Evolutionary conservation across 2,888 invertebrate genomes (phyloP), one percentile per base, ranked within the genome.

Genomic region (Chaetogeoica ovagalla): DNA sequence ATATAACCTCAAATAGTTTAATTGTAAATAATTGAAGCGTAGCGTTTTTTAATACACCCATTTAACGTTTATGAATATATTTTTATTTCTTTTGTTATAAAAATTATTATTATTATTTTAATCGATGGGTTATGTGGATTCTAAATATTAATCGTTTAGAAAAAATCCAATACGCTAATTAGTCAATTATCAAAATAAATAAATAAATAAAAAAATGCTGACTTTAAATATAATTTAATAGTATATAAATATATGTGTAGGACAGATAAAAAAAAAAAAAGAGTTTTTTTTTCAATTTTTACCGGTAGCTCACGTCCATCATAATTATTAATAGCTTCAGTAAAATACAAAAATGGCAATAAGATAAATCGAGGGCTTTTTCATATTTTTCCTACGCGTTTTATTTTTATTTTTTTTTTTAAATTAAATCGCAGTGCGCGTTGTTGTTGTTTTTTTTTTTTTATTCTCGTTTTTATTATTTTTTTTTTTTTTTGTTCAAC

Each of bases 301-400:
- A 69, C 55, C 62, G 77, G 62, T 48, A 6, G 75, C 43, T 55
- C 77, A 71, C 23, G 77, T 79, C 77, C 70, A 70, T 79, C 77
- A 79, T 70, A 71, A 79, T 79, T 79, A 79, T 79, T 79, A 79
- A 79, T 79, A 70, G 77, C 70, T 79, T 70, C 70, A 5, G 70
- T 63, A 79, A 70, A 79, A 79, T 71, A 79, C 39, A 79, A 79
- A 77, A 79, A 79, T 39, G 63, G 70, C 77, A 79, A 79, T 79
- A 79, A 79, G 77, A 79, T 79, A 79, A 79, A 79, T 79, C 70
- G 77, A 70, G 77, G 63, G 75, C 66, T 75, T 79, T 77, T 79
- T 69, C 70, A 79, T 70, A 79, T 79, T 63, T 79, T 79, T 70
- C 77, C 77, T 79, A 79, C 77, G 43, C 30, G 30, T 30, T 30